phyloP scores from a whole-genome alignment of 30 jellyfish, hydroid and myxozoan species.

The Aurelia sp. region DNA sequence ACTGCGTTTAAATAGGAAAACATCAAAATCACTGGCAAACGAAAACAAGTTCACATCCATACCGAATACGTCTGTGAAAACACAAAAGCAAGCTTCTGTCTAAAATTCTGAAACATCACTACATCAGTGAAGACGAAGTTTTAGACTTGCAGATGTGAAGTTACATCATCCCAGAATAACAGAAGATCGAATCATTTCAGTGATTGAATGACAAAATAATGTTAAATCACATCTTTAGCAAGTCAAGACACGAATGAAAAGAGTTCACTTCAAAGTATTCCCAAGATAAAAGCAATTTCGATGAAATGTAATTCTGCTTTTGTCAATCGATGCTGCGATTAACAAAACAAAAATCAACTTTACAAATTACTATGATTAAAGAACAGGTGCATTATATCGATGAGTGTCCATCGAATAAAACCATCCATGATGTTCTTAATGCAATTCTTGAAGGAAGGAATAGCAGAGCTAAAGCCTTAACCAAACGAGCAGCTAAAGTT shows the following conservation, averaged over 20 bases:
- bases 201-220: no score
- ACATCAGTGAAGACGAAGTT: not conserved
- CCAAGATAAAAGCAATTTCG: slow-evolving; percentile 6
- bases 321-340: slow-evolving; percentile 3
- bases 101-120: slow-evolving; percentile 56
- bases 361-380: not conserved
- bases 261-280: not conserved
- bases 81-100: slow-evolving; percentile 58
- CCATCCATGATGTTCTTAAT: no score
- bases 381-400: slow-evolving; percentile 32
- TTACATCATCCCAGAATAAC: no score
- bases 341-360: slow-evolving; percentile 25
- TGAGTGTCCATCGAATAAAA: not conserved
- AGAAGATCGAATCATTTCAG: no score
- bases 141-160: not conserved
- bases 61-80: slow-evolving; percentile 51
- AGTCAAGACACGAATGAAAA: not conserved
- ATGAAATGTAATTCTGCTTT: slow-evolving; percentile 15
- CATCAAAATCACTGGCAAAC: no score
- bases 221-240: slow-evolving; percentile 1
- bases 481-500: no score
- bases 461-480: no score
- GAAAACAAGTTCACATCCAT: not conserved
- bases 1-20: no score
- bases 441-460: no score